Evolutionary conservation across 2,113 vertebrate species (phyloP), one percentile per base, ranked within the genome.

Genomic region (Elephantulus edwardii): DNA sequence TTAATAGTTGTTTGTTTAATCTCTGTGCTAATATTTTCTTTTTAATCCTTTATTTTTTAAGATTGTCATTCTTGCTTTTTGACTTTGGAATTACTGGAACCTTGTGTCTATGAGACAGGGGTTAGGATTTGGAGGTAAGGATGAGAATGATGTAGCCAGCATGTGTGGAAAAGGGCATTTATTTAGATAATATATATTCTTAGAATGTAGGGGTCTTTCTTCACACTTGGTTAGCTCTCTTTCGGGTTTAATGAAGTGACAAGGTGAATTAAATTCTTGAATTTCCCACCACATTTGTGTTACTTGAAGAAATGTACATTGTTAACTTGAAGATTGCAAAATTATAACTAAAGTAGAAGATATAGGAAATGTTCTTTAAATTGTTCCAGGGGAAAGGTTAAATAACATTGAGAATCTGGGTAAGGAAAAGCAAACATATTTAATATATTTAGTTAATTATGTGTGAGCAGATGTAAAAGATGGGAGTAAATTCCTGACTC

Each of bases 371-470:
- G 48, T 82, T 89, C 46, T 80, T 93, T 68, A 88, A 78, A 10
- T 88, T 92, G 28, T n/a, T 75, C 81, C 50, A 77, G 35, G 76
- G 70, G 70, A 85, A 44, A 83, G 64, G 71, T 78, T 92, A 76
- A 92, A 70, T 28, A 90, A 88, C 83, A 76, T 90, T 76, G 22
- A 40, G 88, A 83, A 50, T 83, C 30, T 83, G 54, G 75, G 56
- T 68, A 79, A 46, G 71, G 82, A 72, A 42, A 88, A 93, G 78
- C 35, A 81, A 60, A 68, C 56, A 75, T 24, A 79, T 79, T 85
- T 86, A 56, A 93, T 70, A 88, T 94, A 93, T 75, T 84, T 92
- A 66, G 42, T 75, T 84, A 93, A 85, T 90, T 77, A 72, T 26
- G 4, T 85, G 83, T 88, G 56, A 94, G 75, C 8, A 86, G 80